phyloP scores from a whole-genome alignment of 1,140 invertebrate genomes.

The Neodiprion lecontei region DNA sequence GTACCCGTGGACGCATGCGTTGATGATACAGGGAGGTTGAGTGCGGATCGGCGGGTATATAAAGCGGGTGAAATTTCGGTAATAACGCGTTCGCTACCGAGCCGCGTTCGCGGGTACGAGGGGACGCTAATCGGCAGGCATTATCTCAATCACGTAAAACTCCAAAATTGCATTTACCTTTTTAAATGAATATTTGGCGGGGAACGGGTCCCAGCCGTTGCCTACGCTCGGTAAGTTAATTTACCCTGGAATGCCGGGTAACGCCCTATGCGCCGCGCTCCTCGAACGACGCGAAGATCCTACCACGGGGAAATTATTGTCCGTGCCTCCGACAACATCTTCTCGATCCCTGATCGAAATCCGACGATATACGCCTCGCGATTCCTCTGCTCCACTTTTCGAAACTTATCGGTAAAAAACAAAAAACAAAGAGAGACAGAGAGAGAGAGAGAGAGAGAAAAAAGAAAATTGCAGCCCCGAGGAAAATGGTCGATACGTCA shows the following conservation, averaged over 20 bases:
- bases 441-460: no score
- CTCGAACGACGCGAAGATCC: no score
- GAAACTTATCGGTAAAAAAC: no score
- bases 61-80: slow-evolving; percentile 50
- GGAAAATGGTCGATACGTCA: no score
- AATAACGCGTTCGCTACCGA: slow-evolving; percentile 58
- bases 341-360: no score
- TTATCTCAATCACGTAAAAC: slow-evolving; percentile 65
- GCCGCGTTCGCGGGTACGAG: slow-evolving; percentile 27
- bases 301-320: slow-evolving; percentile 44
- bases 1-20: no score
- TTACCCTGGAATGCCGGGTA: slow-evolving; percentile 61
- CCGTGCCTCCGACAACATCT: neutral
- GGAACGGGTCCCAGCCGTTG: slow-evolving; percentile 40
- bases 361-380: no score
- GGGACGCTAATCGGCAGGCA: slow-evolving; percentile 60
- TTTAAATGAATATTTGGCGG: slow-evolving; percentile 65
- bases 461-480: no score
- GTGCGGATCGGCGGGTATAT: neutral
- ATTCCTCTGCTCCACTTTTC: no score
- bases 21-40: no score
- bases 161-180: slow-evolving; percentile 64
- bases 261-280: slow-evolving; percentile 56
- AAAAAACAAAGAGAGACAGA: no score
- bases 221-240: slow-evolving; percentile 61